Evolutionary conservation across 92 coral and sea anemone genomes (phyloP), one percentile per base, ranked within the genome.

Genomic region (Porites divaricata): DNA sequence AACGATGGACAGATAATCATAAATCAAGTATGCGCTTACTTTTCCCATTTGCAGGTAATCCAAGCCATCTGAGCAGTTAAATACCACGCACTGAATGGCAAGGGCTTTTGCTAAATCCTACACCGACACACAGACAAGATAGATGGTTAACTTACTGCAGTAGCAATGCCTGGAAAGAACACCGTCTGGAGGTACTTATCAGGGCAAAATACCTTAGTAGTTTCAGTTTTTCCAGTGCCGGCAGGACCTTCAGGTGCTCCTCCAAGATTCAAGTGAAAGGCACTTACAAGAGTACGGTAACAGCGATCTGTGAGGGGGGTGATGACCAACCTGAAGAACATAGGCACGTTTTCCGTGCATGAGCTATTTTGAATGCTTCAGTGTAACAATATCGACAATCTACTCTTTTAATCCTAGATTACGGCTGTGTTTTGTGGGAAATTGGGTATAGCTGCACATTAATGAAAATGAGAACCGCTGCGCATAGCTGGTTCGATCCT

Each of bases 161-260:
- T 35, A 35, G 45, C 45, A 35, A 35, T 35, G 6, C 5, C 45
- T 35, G 45, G 45, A 35, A 35, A 5, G 45, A 3, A 35, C 45
- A 35, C 45, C 45, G 45, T 35, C 45, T 35, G 45, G 4, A 35
- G 45, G 45, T 35, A 35, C 45, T 35, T 35, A 35, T 35, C 45
- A 25, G 25, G 23, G n/a, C 26, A 2, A 53, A 13, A 57, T 80
- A 97, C 99, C 95, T 97, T 97, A 7, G 99, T 97, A 57, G 99
- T 97, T 73, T 97, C 99, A 61, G 99, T 97, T 74, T 97, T 97
- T 59, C 99, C 99, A 54, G 99, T 97, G 1, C 99, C 99, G 24
- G 99, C 99, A 13, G 99, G 99, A 45, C 99, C 99, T 76, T 97
- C 99, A 11, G 99, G 99, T 61, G 99, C 99, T 74, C 99, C 99